Base-by-base conservation (phyloP, 2,888 invertebrate species). In the Allygus modestus region DNA sequence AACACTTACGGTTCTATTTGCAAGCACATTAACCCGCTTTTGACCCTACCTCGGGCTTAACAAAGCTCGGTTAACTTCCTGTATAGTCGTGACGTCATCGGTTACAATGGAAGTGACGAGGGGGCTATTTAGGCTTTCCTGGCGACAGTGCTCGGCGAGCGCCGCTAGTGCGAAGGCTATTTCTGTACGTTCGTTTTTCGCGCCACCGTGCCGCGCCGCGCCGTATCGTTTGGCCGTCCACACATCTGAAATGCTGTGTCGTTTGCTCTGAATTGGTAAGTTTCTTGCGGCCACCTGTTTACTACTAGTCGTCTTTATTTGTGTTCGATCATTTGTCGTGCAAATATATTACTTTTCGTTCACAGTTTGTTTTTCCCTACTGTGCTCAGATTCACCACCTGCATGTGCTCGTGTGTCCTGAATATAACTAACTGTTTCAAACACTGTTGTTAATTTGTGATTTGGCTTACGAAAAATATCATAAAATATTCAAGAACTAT, bases 141-240 rank as follows among this genome's bases (percentile, higher is more conserved):
- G 65, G 65, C 65, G 65, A 65, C 65, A 65, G 65, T 65, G 28
- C 28, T 20, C 28, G 9, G 28, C 31, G 28, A 65, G 65, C 28
- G 65, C 65, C 58, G 28, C 20, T 28, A 65, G 65, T 65, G 65
- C 65, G 65, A 65, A 31, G 65, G 28, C 65, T 65, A 65, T 65
- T 65, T 65, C 65, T 28, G 65, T 65, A 58, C 37, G 37, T 58
- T 58, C 20, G 58, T 58, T 58, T 58, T 58, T 58, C 58, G 65
- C 65, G 65, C 65, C 65, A 58, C 58, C 58, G 58, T 20, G 58
- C 58, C 58, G 58, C 26, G 1, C 65, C 65, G 65, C 65, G 15
- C 28, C 28, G 28, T 65, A 65, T 31, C 65, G 31, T 51, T 51
- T n/a, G 2, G 15, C 7, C 51, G 2, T 26, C 58, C 58, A 23